Conservation (phyloP, 2,797 vertebrate species). For the Oreonectes daqikongensis region DNA sequence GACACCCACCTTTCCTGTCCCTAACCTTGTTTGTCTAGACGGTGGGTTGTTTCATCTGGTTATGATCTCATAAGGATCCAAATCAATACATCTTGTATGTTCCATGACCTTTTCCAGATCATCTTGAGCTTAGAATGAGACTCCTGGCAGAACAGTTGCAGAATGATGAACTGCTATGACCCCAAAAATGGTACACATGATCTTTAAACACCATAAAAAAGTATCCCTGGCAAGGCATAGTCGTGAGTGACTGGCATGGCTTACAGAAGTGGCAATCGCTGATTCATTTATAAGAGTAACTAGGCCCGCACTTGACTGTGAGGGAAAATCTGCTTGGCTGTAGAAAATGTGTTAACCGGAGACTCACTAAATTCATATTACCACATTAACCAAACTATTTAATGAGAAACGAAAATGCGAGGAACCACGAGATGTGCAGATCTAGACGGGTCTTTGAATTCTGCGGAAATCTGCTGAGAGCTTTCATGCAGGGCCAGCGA, state of each 20-base stretch:
- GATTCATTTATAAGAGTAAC: constrained; percentile 4
- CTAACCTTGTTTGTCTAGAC: constrained; percentile 42
- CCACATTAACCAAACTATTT: not conserved
- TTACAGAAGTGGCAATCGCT: not conserved
- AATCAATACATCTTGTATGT: constrained; percentile 58
- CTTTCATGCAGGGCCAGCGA: constrained; percentile 7
- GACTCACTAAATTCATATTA: constrained; percentile 9
- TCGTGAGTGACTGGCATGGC: constrained; percentile 9
- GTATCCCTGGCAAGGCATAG: not conserved
- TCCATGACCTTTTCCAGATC: constrained; percentile 31
- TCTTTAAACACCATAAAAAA: constrained; percentile 22
- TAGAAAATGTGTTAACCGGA: not conserved
- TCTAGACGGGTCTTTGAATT: not conserved
- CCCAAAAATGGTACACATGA: constrained; percentile 36
- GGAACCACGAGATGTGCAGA: not conserved
- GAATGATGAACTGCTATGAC: constrained; percentile 45
- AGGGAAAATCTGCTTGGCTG: not conserved
- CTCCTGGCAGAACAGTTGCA: constrained; percentile 37
- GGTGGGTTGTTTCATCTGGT: constrained; percentile 37
- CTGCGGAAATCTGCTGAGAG: constrained; percentile 8
- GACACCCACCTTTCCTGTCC: constrained; percentile 10
- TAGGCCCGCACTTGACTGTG: not conserved
- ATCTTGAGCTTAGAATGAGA: constrained; percentile 41
- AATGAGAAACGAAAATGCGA: not conserved
- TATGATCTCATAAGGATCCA: constrained; percentile 33